These are phyloP conservation scores for Agrotis segetum DNA, from an alignment of 2,888 invertebrate species.

Conservation along the genomic window DNA sequence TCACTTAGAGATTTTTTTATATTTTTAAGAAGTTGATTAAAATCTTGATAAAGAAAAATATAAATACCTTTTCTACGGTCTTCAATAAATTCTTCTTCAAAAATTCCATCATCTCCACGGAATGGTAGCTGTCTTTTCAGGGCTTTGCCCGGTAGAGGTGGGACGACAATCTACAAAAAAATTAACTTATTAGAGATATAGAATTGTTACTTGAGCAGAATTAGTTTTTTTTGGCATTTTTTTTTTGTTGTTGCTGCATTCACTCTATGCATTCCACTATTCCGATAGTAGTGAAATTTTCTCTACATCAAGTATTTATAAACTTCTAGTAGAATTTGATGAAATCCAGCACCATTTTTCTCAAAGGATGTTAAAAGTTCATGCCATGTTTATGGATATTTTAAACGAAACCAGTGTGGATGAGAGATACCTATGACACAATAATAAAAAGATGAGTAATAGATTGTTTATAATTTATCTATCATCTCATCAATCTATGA, in stretches of 20 bases:
- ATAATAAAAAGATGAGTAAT: not conserved
- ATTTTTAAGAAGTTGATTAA: not conserved
- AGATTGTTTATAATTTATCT: conserved; percentile 14
- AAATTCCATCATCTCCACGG: conserved; percentile 99
- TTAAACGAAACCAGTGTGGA: no score
- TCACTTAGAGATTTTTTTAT: not conserved
- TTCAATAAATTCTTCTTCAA: conserved; percentile 99
- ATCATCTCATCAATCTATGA: conserved; percentile 6
- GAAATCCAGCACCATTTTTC: no score
- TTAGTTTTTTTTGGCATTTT: no score
- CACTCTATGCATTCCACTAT: no score
- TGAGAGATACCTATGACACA: no score
- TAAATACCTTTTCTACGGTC: conserved; percentile 96
- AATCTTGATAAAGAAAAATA: not conserved
- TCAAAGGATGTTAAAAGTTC: no score
- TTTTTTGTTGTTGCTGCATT: no score
- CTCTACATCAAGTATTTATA: no score
- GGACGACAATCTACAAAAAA: conserved; percentile 97
- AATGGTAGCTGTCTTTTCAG: conserved; percentile 99
- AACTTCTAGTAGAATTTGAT: no score
- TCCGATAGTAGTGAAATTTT: no score
- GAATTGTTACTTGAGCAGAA: not conserved
- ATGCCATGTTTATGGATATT: no score
- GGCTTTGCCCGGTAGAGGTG: conserved; percentile 99
- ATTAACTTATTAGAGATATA: not conserved